phyloP scores from a whole-genome alignment of 2,797 vertebrate genomes.

The Spinus olivaceus region DNA sequence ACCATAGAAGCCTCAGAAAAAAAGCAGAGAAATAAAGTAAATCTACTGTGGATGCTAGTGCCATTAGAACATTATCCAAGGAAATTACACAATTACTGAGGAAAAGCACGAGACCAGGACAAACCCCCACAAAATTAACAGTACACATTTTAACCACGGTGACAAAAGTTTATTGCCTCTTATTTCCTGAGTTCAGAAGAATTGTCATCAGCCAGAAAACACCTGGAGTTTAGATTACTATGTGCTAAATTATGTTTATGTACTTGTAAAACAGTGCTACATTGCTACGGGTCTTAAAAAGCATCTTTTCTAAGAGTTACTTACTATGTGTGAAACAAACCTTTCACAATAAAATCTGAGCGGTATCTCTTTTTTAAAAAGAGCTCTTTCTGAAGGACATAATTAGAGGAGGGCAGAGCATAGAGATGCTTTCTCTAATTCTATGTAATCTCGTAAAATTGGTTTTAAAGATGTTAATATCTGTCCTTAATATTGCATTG shows the following conservation, averaged over 20 bases:
- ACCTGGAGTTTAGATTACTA: constrained; percentile 25
- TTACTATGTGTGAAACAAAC: neutral
- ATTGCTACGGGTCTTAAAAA: neutral
- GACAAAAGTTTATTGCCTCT: neutral
- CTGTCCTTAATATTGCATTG: neutral
- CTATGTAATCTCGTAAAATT: neutral
- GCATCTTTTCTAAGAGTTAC: neutral
- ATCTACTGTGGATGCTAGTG: neutral
- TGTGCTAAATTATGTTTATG: constrained; percentile 52
- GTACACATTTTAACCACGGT: neutral
- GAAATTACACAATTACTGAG: constrained; percentile 23
- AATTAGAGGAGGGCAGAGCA: neutral
- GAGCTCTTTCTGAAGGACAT: neutral
- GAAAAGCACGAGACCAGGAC: neutral
- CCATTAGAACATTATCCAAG: constrained; percentile 13
- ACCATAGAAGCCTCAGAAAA: neutral
- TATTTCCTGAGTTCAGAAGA: constrained; percentile 32
- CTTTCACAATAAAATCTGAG: neutral
- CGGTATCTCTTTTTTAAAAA: neutral
- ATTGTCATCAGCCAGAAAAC: constrained; percentile 47
- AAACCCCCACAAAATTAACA: constrained; percentile 21
- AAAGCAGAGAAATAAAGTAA: constrained; percentile 38
- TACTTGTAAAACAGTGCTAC: constrained; percentile 14
- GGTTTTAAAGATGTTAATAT: neutral
- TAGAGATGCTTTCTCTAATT: neutral